phyloP scores from a whole-genome alignment of 2,888 invertebrate species.

The Phalera bucephala region DNA sequence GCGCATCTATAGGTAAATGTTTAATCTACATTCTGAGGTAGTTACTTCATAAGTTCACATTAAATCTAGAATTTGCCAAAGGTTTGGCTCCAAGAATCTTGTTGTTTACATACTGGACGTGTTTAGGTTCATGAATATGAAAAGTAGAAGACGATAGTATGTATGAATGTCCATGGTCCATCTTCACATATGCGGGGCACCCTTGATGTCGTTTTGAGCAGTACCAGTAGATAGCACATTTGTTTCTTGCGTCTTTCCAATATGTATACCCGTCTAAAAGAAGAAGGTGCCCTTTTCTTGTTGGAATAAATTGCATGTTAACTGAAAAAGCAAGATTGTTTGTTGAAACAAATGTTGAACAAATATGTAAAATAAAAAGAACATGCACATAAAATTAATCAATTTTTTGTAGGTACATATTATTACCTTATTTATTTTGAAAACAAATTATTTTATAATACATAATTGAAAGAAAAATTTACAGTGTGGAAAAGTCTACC shows the following conservation, averaged over 20 bases:
- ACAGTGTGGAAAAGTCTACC: too few species aligned
- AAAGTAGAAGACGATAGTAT: constrained; percentile 4
- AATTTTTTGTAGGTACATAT: not conserved
- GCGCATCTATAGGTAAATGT: too few species aligned
- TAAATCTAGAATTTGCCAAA: too few species aligned
- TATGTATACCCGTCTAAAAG: constrained; percentile 36
- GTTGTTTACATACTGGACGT: too few species aligned
- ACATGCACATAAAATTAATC: not conserved
- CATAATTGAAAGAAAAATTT: too few species aligned
- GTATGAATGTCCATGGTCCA: constrained; percentile 6
- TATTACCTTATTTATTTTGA: not conserved
- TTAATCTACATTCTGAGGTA: too few species aligned
- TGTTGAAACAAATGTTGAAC: not conserved
- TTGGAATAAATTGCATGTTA: constrained; percentile 24
- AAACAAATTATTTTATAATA: too few species aligned
- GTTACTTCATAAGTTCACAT: too few species aligned
- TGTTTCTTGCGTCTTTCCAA: constrained; percentile 36
- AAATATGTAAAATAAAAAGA: not conserved
- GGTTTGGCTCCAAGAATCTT: not conserved
- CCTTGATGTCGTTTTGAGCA: constrained; percentile 31
- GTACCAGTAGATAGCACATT: constrained; percentile 32
- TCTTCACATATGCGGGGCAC: constrained; percentile 32
- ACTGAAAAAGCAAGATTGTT: constrained; percentile 16
- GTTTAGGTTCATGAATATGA: constrained; percentile 12
- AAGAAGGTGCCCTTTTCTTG: constrained; percentile 32